Base-by-base conservation (phyloP, 2,113 vertebrate species). In the Gymnocephalus cernua region DNA sequence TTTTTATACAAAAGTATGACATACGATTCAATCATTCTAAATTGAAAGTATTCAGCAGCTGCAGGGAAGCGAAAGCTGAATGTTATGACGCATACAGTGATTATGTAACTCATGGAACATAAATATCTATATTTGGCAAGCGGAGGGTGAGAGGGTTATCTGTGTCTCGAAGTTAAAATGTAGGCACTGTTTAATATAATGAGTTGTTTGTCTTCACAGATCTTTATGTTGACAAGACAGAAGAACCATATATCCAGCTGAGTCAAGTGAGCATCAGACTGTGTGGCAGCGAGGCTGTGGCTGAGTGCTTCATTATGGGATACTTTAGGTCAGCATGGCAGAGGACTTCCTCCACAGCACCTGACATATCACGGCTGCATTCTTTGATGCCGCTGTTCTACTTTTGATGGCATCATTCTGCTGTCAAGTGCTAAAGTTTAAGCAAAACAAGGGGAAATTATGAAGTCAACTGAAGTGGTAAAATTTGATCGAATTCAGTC, bases 141-240 rank as follows among this genome's bases (percentile, higher is more conserved):
- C 18, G 0, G 56, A 18, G 66, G 48, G 71, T 70, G 27, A 53
- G 38, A 35, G 47, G 56, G 35, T 78, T 63, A 10, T 73, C n/a
- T 78, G 56, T 73, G 45, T 74, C 2, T 73, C 25, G 10, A 8
- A 38, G 18, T 56, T 81, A 25, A 57, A 53, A 50, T 69, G 14
- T 68, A 48, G 54, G 32, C 38, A 44, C 48, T 48, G 21, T 72
- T 25, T 58, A 48, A 71, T 56, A 18, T 83, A 58, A 86, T 62
- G 1, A 62, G 11, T 54, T 89, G n/a, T 90, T 83, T 89, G 35
- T 88, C 53, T 86, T 89, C 48, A 75, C 89, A 94, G 93, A 80
- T 91, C 64, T 56, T 79, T 19, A 74, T 81, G 61, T 63, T 79
- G 61, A 82, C 77, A 85, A 86, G 78, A 85, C 13, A 50, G 83